Evolutionary conservation across 1,140 invertebrate genomes (phyloP).

Genomic region (Psilanteris sp.): DNA sequence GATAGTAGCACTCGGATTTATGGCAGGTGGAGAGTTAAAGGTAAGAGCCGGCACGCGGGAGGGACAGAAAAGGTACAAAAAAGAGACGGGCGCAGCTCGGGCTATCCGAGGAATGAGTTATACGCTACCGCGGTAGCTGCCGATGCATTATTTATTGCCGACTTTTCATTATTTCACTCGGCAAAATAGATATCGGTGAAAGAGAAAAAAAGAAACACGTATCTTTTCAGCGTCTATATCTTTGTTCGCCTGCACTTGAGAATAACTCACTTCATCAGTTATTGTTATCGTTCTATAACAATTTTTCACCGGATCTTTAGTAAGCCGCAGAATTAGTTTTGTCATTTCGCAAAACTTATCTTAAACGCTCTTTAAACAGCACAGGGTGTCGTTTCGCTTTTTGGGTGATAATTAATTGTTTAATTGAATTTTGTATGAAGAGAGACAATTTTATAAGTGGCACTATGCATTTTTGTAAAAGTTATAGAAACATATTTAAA

Average conservation of each 20-base stretch:
- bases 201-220: background rate
- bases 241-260: conserved; percentile 10
- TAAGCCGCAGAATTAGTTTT: no score
- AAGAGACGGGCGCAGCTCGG: conserved; percentile 43
- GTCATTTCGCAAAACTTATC: no score
- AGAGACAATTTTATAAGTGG: no score
- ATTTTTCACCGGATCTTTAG: background rate
- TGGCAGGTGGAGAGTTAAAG: conserved; percentile 74
- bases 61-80: conserved; percentile 29
- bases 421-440: no score
- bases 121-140: conserved; percentile 76
- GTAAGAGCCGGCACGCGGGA: conserved; percentile 35
- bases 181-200: conserved; percentile 55
- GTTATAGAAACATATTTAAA: no score
- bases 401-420: no score
- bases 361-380: no score
- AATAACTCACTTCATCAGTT: background rate
- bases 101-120: conserved; percentile 75
- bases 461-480: no score
- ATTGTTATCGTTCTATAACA: background rate
- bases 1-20: conserved; percentile 79
- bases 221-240: conserved; percentile 29
- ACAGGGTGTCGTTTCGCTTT: no score
- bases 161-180: conserved; percentile 78
- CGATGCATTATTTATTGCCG: conserved; percentile 79